Evolutionary conservation across 2,113 vertebrate genomes (phyloP), one percentile per base, ranked within the genome.

Genomic region (Petromus typicus): DNA sequence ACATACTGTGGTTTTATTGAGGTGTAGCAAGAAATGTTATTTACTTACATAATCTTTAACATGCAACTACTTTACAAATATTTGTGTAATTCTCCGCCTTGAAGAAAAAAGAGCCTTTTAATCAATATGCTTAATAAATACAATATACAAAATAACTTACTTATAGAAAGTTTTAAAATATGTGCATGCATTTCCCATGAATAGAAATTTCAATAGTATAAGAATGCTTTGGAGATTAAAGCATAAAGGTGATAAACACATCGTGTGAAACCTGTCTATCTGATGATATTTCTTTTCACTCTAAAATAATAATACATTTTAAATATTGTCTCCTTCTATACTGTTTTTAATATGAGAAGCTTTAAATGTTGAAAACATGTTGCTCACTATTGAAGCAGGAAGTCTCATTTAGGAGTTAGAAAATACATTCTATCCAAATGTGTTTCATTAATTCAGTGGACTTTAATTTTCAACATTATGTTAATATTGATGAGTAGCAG

Each of bases 281-380:
- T 37, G 34, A 86, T 51, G 51, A 71, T 0, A 34, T 73, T 71
- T 90, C 17, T 40, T 90, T 90, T 57, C 16, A 57, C 80, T 81
- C 34, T 89, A 66, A 93, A 66, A 90, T 59, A 90, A 37, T 1
- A 83, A 7, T 25, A 51, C 10, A 73, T 67, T 87, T 80, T 14
- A 54, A 66, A 76, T 54, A 48, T 40, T 6, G 73, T 25, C 34
- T 43, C 23, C 34, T 20, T 16, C 40, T 27, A 32, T 30, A 3
- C 2, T n/a, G 20, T 93, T 93, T 95, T 95, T 89, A 75, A 40
- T n/a, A 63, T 87, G 40, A 64, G 23, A 82, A 69, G 14, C 11
- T 87, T 86, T 79, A 59, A 91, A 61, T 51, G 34, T 48, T 84
- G 45, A 87, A 22, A 93, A 32, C 5, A 69, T 91, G 11, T 37